Conservation (phyloP, 1,140 invertebrate species). For the Drosophila melanogaster region DNA sequence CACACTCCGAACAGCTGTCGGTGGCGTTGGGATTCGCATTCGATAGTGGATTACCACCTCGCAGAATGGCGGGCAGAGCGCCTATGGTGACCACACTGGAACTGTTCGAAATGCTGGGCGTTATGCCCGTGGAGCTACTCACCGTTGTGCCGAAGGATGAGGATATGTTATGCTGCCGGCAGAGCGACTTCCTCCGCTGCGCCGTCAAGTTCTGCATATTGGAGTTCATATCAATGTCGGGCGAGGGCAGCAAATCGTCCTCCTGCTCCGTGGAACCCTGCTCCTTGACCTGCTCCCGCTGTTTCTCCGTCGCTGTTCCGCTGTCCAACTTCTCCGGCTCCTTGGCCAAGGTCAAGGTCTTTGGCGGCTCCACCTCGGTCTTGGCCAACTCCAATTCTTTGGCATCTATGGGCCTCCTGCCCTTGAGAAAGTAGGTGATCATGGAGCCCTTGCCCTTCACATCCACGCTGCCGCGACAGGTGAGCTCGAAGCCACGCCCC, state of each 20-base stretch:
- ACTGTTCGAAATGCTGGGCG: constrained; percentile 79
- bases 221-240: constrained; percentile 79
- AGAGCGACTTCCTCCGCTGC: constrained; percentile 78
- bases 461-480: constrained; percentile 92
- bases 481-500: constrained; percentile 90
- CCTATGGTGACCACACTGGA: constrained; percentile 80
- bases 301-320: neutral
- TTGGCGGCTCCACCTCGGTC: constrained; percentile 20
- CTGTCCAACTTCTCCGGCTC: constrained; percentile 5
- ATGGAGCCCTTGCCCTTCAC: constrained; percentile 98
- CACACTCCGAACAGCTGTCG: constrained; percentile 54
- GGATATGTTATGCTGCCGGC: constrained; percentile 81
- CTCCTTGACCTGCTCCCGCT: neutral
- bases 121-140: constrained; percentile 70
- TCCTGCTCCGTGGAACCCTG: constrained; percentile 17
- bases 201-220: constrained; percentile 82
- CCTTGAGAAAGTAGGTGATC: constrained; percentile 94
- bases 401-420: constrained; percentile 85
- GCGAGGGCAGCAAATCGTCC: constrained; percentile 62
- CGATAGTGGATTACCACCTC: constrained; percentile 34
- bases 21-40: constrained; percentile 41
- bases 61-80: constrained; percentile 51
- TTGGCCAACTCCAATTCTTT: constrained; percentile 15
- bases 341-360: constrained; percentile 19
- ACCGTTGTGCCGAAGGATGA: constrained; percentile 79